Conservation (phyloP, 2,113 vertebrate species). For the Reinhardtius hippoglossoides region DNA sequence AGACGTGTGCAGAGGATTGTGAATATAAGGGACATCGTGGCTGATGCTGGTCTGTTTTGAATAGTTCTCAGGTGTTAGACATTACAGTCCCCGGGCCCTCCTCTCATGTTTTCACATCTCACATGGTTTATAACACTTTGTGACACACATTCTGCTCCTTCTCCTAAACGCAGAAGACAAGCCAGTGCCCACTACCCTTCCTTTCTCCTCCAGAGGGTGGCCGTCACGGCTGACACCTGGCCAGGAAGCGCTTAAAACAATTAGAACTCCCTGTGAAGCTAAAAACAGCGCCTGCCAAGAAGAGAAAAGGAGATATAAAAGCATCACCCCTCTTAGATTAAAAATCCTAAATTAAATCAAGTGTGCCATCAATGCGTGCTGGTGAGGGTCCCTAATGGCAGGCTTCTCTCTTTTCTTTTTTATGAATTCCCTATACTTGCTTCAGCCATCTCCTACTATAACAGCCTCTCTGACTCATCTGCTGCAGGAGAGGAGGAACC, state of each 20-base stretch:
- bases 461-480: constrained; percentile 77
- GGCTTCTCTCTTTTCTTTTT: constrained; percentile 57
- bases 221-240: constrained; percentile 68
- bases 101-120: constrained; percentile 26
- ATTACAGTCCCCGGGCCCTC: constrained; percentile 30
- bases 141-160: constrained; percentile 39
- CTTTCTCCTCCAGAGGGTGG: constrained; percentile 39
- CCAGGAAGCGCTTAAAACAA: constrained; percentile 75
- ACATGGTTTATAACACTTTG: constrained; percentile 40
- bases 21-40: constrained; percentile 5
- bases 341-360: constrained; percentile 70
- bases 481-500: constrained; percentile 61
- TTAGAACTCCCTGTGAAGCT: constrained; percentile 65
- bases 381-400: constrained; percentile 66
- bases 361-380: constrained; percentile 55
- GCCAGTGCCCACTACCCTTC: constrained; percentile 34
- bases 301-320: constrained; percentile 56
- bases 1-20: constrained; percentile 24
- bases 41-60: constrained; percentile 37
- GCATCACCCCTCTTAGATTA: constrained; percentile 65
- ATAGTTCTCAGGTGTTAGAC: constrained; percentile 57
- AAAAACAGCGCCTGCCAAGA: constrained; percentile 55
- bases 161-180: constrained; percentile 24
- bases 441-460: constrained; percentile 64
- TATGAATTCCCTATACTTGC: constrained; percentile 65